Conservation (phyloP, 2,113 vertebrate genomes). For the Anarrhichthys ocellatus region DNA sequence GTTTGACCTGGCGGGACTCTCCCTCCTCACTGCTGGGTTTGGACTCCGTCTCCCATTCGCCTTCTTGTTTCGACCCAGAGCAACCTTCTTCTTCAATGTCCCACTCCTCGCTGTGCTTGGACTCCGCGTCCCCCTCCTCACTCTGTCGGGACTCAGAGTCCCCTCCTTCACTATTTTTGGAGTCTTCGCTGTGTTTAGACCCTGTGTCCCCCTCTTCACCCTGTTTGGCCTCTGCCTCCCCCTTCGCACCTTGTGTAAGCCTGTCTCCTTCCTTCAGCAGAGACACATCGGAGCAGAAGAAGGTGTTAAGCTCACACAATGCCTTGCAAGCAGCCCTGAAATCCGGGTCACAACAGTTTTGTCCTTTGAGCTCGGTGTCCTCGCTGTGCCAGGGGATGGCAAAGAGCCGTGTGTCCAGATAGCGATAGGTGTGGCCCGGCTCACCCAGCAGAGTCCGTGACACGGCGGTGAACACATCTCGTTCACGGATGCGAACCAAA, state of each 20-base stretch:
- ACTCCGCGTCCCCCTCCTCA: slow-evolving; percentile 78
- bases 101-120: slow-evolving; percentile 82
- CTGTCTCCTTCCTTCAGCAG: slow-evolving; percentile 74
- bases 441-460: slow-evolving; percentile 92
- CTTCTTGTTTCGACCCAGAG: slow-evolving; percentile 68
- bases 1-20: slow-evolving; percentile 63
- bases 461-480: slow-evolving; percentile 92
- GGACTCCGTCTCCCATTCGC: slow-evolving; percentile 71
- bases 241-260: slow-evolving; percentile 60
- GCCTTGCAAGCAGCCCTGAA: slow-evolving; percentile 89
- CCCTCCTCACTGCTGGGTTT: slow-evolving; percentile 75
- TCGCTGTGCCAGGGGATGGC: slow-evolving; percentile 92
- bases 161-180: slow-evolving; percentile 77
- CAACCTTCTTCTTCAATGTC: slow-evolving; percentile 78
- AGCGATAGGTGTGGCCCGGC: slow-evolving; percentile 94
- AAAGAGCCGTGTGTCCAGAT: slow-evolving; percentile 95
- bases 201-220: slow-evolving; percentile 64
- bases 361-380: slow-evolving; percentile 80
- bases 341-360: slow-evolving; percentile 86
- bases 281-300: slow-evolving; percentile 85
- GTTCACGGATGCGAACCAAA: slow-evolving; percentile 92
- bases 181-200: slow-evolving; percentile 79
- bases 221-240: slow-evolving; percentile 57
- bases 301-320: slow-evolving; percentile 92
- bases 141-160: slow-evolving; percentile 77